Percentiles rank a stretch among this genome's conserved stretches.
phyloP scores from a whole-genome alignment of 2,797 vertebrate species.

The Epinephelus coioides region DNA sequence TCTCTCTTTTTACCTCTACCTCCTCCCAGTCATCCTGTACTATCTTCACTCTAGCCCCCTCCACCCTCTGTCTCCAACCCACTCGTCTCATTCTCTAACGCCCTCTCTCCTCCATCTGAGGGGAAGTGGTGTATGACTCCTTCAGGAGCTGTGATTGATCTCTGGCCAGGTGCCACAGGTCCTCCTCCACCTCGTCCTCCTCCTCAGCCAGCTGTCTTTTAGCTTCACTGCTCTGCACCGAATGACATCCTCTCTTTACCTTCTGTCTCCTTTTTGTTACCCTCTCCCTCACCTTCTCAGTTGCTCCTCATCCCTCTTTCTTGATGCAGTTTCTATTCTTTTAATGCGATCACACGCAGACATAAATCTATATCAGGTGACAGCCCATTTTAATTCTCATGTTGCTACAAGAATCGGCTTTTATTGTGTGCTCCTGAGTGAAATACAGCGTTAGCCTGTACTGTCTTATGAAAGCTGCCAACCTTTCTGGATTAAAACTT shows the following conservation, averaged over 20 bases:
- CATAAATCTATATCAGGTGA: slow-evolving; percentile 47
- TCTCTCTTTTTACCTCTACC: not conserved
- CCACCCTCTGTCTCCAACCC: slow-evolving; percentile 19
- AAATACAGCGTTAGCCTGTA: slow-evolving; percentile 41
- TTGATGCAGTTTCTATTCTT: slow-evolving; percentile 1
- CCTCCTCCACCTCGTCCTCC: slow-evolving; percentile 41
- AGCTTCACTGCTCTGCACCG: slow-evolving; percentile 24
- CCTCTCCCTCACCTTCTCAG: slow-evolving; percentile 19
- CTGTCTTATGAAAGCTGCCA: slow-evolving; percentile 42
- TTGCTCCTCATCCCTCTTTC: slow-evolving; percentile 21
- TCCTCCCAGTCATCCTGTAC: slow-evolving; percentile 15
- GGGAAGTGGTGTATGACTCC: slow-evolving; percentile 60
- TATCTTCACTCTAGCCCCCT: slow-evolving; percentile 47
- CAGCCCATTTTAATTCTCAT: slow-evolving; percentile 40
- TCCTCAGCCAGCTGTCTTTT: slow-evolving; percentile 50
- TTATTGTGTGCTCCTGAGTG: slow-evolving; percentile 39
- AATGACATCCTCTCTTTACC: slow-evolving; percentile 20
- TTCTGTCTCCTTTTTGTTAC: not conserved
- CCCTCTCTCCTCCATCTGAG: slow-evolving; percentile 30
- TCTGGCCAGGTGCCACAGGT: slow-evolving; percentile 64
- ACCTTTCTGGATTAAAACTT: slow-evolving; percentile 48
- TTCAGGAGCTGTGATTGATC: slow-evolving; percentile 63
- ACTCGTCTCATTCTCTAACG: slow-evolving; percentile 41
- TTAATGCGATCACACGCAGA: not conserved
- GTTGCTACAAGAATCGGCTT: slow-evolving; percentile 50